A percentile compares a stretch with the other conserved stretches of the same genome.
These are phyloP conservation scores for Reinhardtius hippoglossoides DNA, from an alignment of 2,113 vertebrate genomes.

Conservation along the genomic window DNA sequence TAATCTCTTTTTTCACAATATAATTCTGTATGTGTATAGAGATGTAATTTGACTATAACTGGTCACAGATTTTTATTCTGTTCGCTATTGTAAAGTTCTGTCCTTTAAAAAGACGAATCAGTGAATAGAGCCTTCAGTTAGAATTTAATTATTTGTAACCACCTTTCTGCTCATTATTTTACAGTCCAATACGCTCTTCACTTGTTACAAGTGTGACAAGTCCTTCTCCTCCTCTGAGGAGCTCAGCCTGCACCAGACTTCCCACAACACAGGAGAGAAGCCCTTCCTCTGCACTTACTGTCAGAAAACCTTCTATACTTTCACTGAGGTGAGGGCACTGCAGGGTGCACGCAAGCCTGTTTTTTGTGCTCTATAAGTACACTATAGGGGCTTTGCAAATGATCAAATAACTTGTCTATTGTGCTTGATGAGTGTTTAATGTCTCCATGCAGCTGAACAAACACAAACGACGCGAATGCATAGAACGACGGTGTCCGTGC, in stretches of 20 bases:
- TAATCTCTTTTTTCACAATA: no score
- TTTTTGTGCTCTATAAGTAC: background rate
- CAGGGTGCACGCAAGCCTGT: no score
- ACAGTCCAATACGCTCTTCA: slow-evolving; percentile 80
- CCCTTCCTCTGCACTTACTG: slow-evolving; percentile 80
- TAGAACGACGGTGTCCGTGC: slow-evolving; percentile 73
- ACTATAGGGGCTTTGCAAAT: background rate
- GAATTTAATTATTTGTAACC: background rate
- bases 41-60: no score
- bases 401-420: background rate
- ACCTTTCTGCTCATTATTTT: background rate
- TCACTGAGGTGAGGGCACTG: slow-evolving; percentile 75
- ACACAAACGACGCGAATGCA: slow-evolving; percentile 79
- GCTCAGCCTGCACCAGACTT: slow-evolving; percentile 78
- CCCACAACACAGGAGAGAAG: slow-evolving; percentile 80
- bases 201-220: slow-evolving; percentile 83
- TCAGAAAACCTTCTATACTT: slow-evolving; percentile 75
- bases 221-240: slow-evolving; percentile 77
- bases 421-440: slow-evolving; percentile 9
- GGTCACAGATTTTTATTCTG: background rate
- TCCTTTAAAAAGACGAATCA: background rate
- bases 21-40: no score
- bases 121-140: background rate
- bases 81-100: background rate
- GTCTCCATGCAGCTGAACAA: slow-evolving; percentile 72